Evolutionary conservation across 2,888 invertebrate genomes (phyloP).

Genomic region (Oligia latruncula): DNA sequence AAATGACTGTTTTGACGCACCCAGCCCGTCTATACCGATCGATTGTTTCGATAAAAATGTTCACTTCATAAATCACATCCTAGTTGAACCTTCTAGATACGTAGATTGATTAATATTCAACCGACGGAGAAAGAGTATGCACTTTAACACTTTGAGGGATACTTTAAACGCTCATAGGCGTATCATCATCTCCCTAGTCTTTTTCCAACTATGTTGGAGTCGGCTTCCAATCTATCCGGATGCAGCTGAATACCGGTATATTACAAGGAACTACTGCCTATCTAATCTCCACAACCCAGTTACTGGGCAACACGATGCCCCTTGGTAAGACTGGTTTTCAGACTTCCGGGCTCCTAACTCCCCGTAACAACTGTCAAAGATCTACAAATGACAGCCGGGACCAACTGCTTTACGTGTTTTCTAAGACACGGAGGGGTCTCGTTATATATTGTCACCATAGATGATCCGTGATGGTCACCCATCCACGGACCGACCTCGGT

Average conservation of each 20-base stretch:
- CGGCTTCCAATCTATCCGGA: background rate
- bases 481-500: background rate
- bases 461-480: background rate
- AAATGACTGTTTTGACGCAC: slow-evolving; percentile 83
- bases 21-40: slow-evolving; percentile 73
- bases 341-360: background rate
- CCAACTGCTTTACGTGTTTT: background rate
- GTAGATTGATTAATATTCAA: slow-evolving; percentile 54
- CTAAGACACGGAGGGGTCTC: background rate
- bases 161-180: background rate
- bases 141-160: slow-evolving; percentile 3
- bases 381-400: background rate
- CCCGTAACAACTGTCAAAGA: background rate
- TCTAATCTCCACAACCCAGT: background rate
- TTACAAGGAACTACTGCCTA: background rate
- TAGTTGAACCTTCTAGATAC: slow-evolving; percentile 44
- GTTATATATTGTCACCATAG: background rate
- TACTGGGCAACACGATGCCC: background rate
- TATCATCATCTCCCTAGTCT: background rate
- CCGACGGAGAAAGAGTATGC: slow-evolving; percentile 18
- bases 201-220: too few species aligned
- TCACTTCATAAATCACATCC: slow-evolving; percentile 67
- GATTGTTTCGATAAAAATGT: slow-evolving; percentile 83
- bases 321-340: too few species aligned
- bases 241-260: background rate